A percentile compares a stretch with the other conserved stretches of the same genome.
Conservation (phyloP, 2,113 vertebrate species). For the Amazona guildingii region DNA sequence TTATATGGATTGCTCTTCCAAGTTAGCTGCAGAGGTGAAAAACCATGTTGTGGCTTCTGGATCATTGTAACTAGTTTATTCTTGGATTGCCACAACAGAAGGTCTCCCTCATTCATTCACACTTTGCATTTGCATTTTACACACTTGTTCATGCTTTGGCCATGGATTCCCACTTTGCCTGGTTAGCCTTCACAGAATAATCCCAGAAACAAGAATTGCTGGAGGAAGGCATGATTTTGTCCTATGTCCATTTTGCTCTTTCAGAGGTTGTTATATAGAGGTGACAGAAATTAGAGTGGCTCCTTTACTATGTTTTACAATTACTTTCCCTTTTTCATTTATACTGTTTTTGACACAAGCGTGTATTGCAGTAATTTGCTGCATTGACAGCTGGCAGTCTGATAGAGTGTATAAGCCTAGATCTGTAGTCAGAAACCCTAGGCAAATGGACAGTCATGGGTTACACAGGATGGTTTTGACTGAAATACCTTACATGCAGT, state of each 20-base stretch:
- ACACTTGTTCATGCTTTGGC: neutral
- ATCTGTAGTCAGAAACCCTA: neutral
- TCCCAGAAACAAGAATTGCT: neutral
- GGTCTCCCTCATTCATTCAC: neutral
- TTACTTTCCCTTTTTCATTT: neutral
- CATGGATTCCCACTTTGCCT: neutral
- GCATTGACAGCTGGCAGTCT: neutral
- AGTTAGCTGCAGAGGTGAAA: neutral
- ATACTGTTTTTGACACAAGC: neutral
- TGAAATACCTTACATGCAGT: neutral
- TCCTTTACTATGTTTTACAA: neutral
- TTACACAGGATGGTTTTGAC: neutral
- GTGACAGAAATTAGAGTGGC: neutral
- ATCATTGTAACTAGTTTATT: neutral
- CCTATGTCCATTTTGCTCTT: neutral
- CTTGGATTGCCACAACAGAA: neutral
- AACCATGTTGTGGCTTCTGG: neutral
- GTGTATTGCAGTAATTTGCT: neutral
- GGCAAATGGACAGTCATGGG: neutral
- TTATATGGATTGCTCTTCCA: neutral
- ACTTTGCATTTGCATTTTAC: neutral
- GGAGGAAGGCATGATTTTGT: neutral
- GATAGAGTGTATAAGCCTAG: neutral
- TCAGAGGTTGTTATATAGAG: neutral
- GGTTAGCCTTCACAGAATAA: neutral